A percentile compares a stretch with the other conserved stretches of the same genome.
Evolutionary conservation across 2,888 invertebrate species (phyloP).

Genomic region (Chloroclysta siterata): DNA sequence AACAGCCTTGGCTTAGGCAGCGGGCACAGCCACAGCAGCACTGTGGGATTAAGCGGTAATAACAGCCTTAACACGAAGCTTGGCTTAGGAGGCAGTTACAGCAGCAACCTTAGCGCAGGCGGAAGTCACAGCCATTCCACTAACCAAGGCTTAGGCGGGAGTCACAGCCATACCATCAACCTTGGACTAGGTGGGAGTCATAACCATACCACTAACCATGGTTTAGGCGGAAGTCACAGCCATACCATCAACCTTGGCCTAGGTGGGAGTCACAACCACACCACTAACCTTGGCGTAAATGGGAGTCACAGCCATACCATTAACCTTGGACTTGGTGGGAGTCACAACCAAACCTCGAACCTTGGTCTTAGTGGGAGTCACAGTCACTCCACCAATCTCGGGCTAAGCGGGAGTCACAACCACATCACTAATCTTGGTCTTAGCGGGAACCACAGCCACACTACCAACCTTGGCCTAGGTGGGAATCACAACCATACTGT

Average conservation of each 20-base stretch:
- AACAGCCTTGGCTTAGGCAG: conserved; percentile 12
- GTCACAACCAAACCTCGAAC: conserved; percentile 9
- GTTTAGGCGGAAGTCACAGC: conserved; percentile 22
- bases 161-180: conserved; percentile 22
- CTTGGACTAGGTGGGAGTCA: conserved; percentile 8
- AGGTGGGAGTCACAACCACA: conserved; percentile 12
- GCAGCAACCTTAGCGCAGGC: conserved; percentile 9
- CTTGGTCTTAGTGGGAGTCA: conserved; percentile 7
- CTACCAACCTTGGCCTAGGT: not conserved
- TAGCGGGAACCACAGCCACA: conserved; percentile 2
- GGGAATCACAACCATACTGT: conserved; percentile 3
- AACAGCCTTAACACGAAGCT: conserved; percentile 18
- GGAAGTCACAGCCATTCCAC: conserved; percentile 17
- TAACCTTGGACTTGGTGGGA: conserved; percentile 10
- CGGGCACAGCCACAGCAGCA: conserved; percentile 8
- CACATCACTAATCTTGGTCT: not conserved
- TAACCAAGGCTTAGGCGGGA: conserved; percentile 29
- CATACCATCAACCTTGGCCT: conserved; percentile 15
- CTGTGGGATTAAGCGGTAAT: conserved; percentile 10
- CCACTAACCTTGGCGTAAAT: not conserved
- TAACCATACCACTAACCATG: conserved; percentile 29
- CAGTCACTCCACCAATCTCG: not conserved
- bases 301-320: conserved; percentile 19
- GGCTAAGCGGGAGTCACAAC: conserved; percentile 2
- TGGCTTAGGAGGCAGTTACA: conserved; percentile 15